Base-by-base conservation (phyloP, 1,140 invertebrate genomes). In the Hylaeus anthracinus region DNA sequence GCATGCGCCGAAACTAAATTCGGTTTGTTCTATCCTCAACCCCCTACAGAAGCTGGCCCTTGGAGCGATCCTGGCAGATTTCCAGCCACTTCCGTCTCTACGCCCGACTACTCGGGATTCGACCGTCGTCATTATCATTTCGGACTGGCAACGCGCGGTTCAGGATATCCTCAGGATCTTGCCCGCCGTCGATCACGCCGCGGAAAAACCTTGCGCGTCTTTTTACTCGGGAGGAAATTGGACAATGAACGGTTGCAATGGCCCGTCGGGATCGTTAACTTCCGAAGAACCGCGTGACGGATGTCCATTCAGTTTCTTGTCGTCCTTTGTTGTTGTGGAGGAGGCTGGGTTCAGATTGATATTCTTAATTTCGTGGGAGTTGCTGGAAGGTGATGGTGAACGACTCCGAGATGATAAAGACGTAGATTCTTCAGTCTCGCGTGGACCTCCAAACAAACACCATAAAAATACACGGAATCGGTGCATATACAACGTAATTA, bases 121-220 rank as follows among this genome's bases (percentile, higher is more conserved):
- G 60, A 61, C 58, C 60, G 55, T 61, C 72, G 69, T 79, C 77
- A 85, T 85, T 85, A 85, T 84, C 83, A 70, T 85, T 80, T 74
- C 77, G 8, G 61, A 75, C 60, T 78, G 37, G 51, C 56, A 39
- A 39, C 78, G 55, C 58, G 56, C 43, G 14, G 48, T 63, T 53
- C 56, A 3, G 60, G 56, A 72, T 82, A 75, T 56, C 81, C 82
- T 53, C 37, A 51, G 26, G 71, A 83, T 79, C 60, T 15, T 45
- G 26, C 37, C 2, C 14, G 26, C 5, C 51, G 58, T 70, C 66
- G 65, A 70, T 77, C 66, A 45, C 3, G 10, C 43, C 51, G 6
- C 6, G 63, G 43, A 37, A 64, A 58, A 82, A 82, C 55, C 39
- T 14, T 76, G 26, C 26, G 9, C 48, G 56, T 45, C 65, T 83